A percentile compares a stretch with the other conserved stretches of the same genome.
Evolutionary conservation across 1,140 invertebrate genomes (phyloP).

Genomic region (Venturia canescens): DNA sequence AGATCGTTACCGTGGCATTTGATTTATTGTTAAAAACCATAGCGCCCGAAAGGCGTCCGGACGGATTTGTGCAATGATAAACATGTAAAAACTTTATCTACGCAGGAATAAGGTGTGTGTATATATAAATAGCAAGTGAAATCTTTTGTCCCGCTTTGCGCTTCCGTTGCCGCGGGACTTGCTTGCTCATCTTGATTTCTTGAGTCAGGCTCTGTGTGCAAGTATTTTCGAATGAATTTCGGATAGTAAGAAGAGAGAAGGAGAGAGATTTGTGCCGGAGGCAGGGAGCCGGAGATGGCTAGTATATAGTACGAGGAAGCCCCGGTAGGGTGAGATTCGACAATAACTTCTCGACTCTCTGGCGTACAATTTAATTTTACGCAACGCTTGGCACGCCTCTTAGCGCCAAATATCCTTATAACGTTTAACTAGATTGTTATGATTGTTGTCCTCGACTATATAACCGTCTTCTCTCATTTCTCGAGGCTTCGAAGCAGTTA

Average conservation of each 20-base stretch:
- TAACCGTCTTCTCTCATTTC: constrained; percentile 36
- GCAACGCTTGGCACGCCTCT: constrained; percentile 77
- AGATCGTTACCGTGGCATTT: no score
- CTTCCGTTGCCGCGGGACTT: constrained; percentile 11
- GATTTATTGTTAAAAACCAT: no score
- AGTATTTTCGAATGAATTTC: constrained; percentile 29
- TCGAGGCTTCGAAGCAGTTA: constrained; percentile 7
- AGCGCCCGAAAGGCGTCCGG: no score
- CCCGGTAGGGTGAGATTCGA: constrained; percentile 68
- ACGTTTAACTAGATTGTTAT: constrained; percentile 73
- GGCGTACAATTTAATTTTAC: constrained; percentile 78
- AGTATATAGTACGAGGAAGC: constrained; percentile 23
- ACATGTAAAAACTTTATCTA: no score
- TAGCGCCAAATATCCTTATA: constrained; percentile 76
- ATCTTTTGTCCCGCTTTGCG: constrained; percentile 22
- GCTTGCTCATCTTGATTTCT: constrained; percentile 10
- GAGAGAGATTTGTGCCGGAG: constrained; percentile 12
- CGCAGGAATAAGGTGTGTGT: no score
- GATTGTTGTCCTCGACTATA: constrained; percentile 52
- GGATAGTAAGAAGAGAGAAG: neutral
- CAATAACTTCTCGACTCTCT: constrained; percentile 75
- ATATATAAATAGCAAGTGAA: no score
- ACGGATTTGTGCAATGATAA: no score
- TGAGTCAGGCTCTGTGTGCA: constrained; percentile 9
- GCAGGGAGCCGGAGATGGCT: neutral